Conservation (phyloP, 2,113 vertebrate genomes). For the Tylochromis polylepis region DNA sequence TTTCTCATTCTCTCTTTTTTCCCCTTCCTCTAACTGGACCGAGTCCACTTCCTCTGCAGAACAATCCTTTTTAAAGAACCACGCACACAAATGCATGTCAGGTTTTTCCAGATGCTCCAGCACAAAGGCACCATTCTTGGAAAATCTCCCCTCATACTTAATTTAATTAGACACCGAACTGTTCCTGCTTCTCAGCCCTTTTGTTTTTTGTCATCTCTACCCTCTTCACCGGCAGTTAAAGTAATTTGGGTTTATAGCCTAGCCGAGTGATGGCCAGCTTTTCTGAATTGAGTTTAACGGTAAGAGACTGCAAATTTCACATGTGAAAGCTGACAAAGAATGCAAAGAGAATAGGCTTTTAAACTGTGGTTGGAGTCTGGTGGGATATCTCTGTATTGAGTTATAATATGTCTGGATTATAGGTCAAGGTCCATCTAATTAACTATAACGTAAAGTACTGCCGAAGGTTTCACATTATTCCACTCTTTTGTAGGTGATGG, state of each 20-base stretch:
- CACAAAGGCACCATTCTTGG: conserved; percentile 53
- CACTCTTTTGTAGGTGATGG: background rate
- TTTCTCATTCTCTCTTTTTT: background rate
- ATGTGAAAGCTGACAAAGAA: background rate
- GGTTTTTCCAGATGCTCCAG: conserved; percentile 47
- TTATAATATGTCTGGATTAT: background rate
- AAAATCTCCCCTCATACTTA: conserved; percentile 5
- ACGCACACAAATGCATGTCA: conserved; percentile 22
- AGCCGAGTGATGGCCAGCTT: background rate
- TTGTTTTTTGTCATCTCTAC: background rate
- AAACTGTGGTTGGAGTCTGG: background rate
- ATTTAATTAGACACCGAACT: conserved; percentile 43
- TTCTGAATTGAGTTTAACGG: background rate
- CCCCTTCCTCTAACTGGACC: background rate
- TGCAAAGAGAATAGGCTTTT: background rate
- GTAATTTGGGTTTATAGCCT: conserved; percentile 10
- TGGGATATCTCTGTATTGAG: background rate
- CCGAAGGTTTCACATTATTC: background rate
- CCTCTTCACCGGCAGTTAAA: background rate
- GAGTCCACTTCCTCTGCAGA: conserved; percentile 27
- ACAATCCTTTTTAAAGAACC: conserved; percentile 14
- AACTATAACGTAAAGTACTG: background rate
- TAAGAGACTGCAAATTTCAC: background rate
- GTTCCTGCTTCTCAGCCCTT: background rate
- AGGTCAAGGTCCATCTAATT: background rate